Percentiles rank a stretch among this genome's conserved stretches.
phyloP scores from a whole-genome alignment of 2,888 invertebrate genomes.

The Limenitis camilla region DNA sequence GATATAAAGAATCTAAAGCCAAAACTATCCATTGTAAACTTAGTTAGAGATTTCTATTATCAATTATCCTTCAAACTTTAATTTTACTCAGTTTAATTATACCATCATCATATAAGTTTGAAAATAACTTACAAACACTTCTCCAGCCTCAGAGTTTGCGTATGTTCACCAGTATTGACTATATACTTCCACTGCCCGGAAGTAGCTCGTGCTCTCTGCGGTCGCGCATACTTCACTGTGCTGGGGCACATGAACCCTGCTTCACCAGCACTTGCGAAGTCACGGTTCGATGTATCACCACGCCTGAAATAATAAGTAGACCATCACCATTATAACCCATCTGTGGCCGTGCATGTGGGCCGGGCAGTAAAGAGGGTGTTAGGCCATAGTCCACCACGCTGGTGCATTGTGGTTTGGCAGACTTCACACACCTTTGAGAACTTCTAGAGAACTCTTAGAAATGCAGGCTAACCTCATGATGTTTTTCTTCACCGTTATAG shows the following conservation, averaged over 20 bases:
- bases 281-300: constrained; percentile 75
- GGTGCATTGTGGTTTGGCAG: too few relatives aligned
- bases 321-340: too few relatives aligned
- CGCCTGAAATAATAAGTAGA: constrained; percentile 59
- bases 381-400: too few relatives aligned
- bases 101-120: background rate
- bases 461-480: too few relatives aligned
- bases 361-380: too few relatives aligned
- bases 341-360: too few relatives aligned
- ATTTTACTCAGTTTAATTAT: background rate
- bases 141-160: constrained; percentile 86
- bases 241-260: constrained; percentile 87
- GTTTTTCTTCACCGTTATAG: too few relatives aligned
- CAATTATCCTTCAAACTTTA: background rate
- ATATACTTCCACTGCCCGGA: constrained; percentile 90
- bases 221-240: constrained; percentile 84
- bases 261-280: constrained; percentile 68
- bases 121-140: constrained; percentile 81
- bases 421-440: too few relatives aligned
- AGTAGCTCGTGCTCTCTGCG: constrained; percentile 85
- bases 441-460: too few relatives aligned
- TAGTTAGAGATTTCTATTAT: too few relatives aligned
- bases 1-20: too few relatives aligned
- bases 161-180: constrained; percentile 88
- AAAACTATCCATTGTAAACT: too few relatives aligned